These are phyloP conservation scores for Girardia tigrina DNA, from an alignment of 2,888 invertebrate species.

Conservation along the genomic window DNA sequence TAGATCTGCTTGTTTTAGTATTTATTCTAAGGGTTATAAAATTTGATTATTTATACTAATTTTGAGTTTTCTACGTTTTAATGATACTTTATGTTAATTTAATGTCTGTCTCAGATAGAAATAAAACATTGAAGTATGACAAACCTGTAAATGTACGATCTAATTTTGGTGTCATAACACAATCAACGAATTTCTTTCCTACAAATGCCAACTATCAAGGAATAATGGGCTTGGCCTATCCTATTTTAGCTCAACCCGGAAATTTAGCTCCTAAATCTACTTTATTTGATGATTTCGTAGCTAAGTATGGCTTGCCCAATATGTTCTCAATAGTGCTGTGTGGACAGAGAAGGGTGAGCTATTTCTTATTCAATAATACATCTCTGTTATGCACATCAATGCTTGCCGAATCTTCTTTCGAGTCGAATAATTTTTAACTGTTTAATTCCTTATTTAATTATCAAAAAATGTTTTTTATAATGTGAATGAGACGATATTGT, in stretches of 20 bases:
- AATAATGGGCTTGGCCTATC: slow-evolving; percentile 52
- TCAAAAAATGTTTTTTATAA: no score
- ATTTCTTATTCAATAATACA: not conserved
- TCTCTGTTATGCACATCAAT: not conserved
- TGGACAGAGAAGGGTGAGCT: not conserved
- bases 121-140: not conserved
- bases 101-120: not conserved
- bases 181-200: not conserved
- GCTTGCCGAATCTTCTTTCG: no score
- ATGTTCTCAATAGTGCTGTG: not conserved
- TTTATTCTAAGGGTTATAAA: no score
- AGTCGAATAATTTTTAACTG: no score
- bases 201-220: not conserved
- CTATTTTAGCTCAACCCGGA: slow-evolving; percentile 43
- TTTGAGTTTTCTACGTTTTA: no score
- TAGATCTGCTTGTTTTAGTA: no score
- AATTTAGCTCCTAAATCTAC: slow-evolving; percentile 17
- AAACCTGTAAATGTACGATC: not conserved
- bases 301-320: not conserved
- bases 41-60: no score
- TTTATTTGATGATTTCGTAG: not conserved
- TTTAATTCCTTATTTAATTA: no score
- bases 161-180: not conserved
- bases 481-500: no score
- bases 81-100: no score